Percentiles rank a stretch among this genome's conserved stretches.
These are phyloP conservation scores for Hemithea aestivaria DNA, from an alignment of 2,888 invertebrate genomes.

Conservation along the genomic window DNA sequence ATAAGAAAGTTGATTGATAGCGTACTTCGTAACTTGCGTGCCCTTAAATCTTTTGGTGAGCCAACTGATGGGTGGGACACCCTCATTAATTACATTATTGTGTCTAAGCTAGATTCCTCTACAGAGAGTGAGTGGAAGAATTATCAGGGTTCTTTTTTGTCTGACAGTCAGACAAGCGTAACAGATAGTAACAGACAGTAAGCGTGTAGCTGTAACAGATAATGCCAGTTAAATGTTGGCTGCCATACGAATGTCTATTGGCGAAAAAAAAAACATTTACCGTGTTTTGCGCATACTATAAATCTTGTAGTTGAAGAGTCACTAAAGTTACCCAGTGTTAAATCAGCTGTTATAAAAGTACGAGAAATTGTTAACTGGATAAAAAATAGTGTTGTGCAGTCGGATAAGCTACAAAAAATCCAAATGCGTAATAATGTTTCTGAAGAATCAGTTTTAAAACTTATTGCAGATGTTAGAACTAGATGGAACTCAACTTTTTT, in stretches of 20 bases:
- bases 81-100: constrained; percentile 23
- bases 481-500: constrained; percentile 28
- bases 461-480: constrained; percentile 27
- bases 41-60: constrained; percentile 18
- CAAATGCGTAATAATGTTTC: constrained; percentile 26
- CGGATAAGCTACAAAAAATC: constrained; percentile 27
- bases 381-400: constrained; percentile 26
- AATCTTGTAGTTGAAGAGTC: constrained; percentile 26
- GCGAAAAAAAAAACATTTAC: constrained; percentile 32
- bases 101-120: constrained; percentile 22
- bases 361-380: constrained; percentile 24
- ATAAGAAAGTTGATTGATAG: constrained; percentile 23
- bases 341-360: constrained; percentile 26
- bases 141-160: constrained; percentile 2
- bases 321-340: constrained; percentile 23
- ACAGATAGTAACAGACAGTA: no score
- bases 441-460: constrained; percentile 24
- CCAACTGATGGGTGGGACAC: constrained; percentile 26
- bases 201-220: constrained; percentile 19
- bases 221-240: constrained; percentile 28
- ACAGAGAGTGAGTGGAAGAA: constrained; percentile 28
- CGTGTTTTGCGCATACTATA: constrained; percentile 31
- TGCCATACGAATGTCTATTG: constrained; percentile 24
- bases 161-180: no score
- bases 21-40: constrained; percentile 19